Base-by-base conservation (phyloP, 1,140 invertebrate species). In the Temnothorax nylanderi region DNA sequence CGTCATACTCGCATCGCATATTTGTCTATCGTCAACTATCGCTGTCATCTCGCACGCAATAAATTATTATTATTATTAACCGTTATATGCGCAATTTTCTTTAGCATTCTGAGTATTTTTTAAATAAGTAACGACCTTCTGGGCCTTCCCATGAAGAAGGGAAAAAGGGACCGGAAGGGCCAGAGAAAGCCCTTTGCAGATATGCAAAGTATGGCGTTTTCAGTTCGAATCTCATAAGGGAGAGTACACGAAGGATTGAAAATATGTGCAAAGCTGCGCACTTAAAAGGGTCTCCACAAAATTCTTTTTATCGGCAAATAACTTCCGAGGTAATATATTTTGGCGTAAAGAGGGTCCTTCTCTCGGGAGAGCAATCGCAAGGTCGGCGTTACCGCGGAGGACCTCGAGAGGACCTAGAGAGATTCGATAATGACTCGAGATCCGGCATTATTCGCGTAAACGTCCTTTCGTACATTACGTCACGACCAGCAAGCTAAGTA, bases 401-500 rank as follows among this genome's bases (percentile, higher is more conserved):
- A 3, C 16, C 26, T 34, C 41, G 44, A 26, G 26, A 26, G 26
- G 26, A 26, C 26, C 26, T 7, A 51, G 32, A 21, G 18, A 34
- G 21, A 18, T 51, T 13, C n/a, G 47, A 3, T 65, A n/a, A 56
- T 18, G 10, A 82, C 0, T 26, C 26, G 37, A 21, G 18, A 82
- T 49, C 56, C 18, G 37, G 11, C 44, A 3, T 47, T 60, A 49
- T 37, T 81, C 26, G 47, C 7, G 49, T 26, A 26, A 54, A 81
- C 13, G 41, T 62, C 21, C 21, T 49, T 74, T 47, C 41, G 2
- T 84, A 21, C 10, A 62, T 84, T 74, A 84, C 54, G 32, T 74
- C 80, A 84, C 18, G 80, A 21, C 21, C 4, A 16, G 44, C 37
- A 8, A 37, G n/a, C 21, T 60, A 74, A 82, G 80, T 84, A 75